These are phyloP conservation scores for Tragulus kanchil DNA, from an alignment of 2,113 vertebrate species.

Conservation along the genomic window DNA sequence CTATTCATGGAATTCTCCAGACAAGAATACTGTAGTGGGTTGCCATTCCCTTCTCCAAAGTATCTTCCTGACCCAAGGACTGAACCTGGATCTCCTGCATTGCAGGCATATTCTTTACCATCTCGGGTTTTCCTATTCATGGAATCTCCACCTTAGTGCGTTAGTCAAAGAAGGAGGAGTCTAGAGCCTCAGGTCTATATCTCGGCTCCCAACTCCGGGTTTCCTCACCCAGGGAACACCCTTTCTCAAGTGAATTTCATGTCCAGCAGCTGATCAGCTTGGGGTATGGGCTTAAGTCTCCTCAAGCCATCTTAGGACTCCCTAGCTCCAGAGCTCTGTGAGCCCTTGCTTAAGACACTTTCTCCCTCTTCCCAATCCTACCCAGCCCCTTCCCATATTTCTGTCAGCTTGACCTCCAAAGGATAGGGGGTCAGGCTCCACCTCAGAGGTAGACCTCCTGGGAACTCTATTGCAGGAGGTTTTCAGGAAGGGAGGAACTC, in stretches of 20 bases:
- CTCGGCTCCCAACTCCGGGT: background rate
- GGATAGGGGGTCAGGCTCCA: background rate
- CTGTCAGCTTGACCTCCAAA: background rate
- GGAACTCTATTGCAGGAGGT: background rate
- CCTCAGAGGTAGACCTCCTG: background rate
- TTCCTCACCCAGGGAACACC: background rate
- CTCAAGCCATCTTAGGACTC: background rate
- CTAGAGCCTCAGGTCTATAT: background rate
- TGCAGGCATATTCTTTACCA: too few relatives aligned
- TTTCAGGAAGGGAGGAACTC: background rate
- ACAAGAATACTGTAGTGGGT: too few relatives aligned
- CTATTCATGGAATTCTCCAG: too few relatives aligned
- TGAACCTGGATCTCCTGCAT: too few relatives aligned
- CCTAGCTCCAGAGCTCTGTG: background rate
- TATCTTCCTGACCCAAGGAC: too few relatives aligned
- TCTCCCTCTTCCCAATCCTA: background rate
- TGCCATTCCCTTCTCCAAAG: too few relatives aligned
- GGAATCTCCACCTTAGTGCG: too few relatives aligned
- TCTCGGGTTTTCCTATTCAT: too few relatives aligned
- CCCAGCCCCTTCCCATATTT: background rate
- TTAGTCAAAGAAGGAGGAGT: background rate
- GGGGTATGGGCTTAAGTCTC: background rate
- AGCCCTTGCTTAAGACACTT: background rate
- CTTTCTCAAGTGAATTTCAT: background rate
- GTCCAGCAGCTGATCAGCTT: background rate